A percentile compares a stretch with the other conserved stretches of the same genome.
phyloP scores from a whole-genome alignment of 2,888 invertebrate species.

The Drosophila neoperkinsi region DNA sequence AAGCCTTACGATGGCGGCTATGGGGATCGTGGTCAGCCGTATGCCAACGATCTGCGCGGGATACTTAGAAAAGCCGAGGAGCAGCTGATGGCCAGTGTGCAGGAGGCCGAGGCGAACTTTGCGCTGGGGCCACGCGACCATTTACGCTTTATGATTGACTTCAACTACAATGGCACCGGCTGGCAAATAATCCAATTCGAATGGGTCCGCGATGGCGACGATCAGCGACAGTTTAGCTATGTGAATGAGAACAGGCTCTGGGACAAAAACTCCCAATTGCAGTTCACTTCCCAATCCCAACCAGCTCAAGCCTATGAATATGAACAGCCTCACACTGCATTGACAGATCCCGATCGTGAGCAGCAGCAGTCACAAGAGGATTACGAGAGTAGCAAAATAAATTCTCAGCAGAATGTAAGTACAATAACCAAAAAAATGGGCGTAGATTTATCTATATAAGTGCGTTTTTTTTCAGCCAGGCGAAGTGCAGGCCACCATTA shows the following conservation, averaged over 20 bases:
- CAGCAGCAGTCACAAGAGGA: slow-evolving; percentile 4
- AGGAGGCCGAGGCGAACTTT: slow-evolving; percentile 45
- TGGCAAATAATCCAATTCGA: slow-evolving; percentile 83
- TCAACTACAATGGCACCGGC: slow-evolving; percentile 81
- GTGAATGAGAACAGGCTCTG: slow-evolving; percentile 87
- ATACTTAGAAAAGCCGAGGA: slow-evolving; percentile 53
- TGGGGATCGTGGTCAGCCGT: slow-evolving; percentile 85
- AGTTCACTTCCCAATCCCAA: background rate
- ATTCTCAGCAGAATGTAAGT: slow-evolving; percentile 56
- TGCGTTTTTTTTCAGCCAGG: slow-evolving; percentile 49
- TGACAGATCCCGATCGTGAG: background rate
- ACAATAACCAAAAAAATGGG: background rate
- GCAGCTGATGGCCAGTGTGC: slow-evolving; percentile 58
- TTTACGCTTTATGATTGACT: slow-evolving; percentile 81
- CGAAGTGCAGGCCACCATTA: slow-evolving; percentile 67
- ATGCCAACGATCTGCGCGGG: slow-evolving; percentile 65
- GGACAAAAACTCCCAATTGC: slow-evolving; percentile 46
- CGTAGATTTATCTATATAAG: background rate
- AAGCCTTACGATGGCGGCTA: slow-evolving; percentile 86
- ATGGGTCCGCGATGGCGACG: slow-evolving; percentile 81
- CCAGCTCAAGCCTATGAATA: slow-evolving; percentile 38
- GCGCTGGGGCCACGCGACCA: slow-evolving; percentile 74
- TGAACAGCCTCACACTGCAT: slow-evolving; percentile 22
- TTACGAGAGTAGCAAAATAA: slow-evolving; percentile 5
- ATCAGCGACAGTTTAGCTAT: slow-evolving; percentile 75